Evolutionary conservation across 2,797 vertebrate species (phyloP).

Genomic region (Scleropages formosus): DNA sequence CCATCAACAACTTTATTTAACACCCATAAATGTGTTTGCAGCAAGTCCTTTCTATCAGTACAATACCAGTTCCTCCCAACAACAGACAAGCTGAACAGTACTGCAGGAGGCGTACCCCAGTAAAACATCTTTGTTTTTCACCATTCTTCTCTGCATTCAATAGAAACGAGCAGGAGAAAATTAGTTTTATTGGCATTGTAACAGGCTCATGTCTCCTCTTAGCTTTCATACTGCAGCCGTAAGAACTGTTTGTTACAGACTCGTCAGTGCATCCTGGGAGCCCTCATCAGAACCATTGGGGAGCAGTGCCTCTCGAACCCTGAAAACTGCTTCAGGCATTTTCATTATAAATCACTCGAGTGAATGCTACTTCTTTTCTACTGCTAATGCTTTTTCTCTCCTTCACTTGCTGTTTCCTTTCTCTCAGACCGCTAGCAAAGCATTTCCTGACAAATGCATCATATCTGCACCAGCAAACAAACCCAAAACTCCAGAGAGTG

Average conservation of each 20-base stretch:
- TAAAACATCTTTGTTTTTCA: constrained; percentile 47
- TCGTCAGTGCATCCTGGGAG: constrained; percentile 58
- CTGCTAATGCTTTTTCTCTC: constrained; percentile 20
- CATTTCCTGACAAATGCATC: constrained; percentile 49
- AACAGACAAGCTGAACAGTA: not conserved
- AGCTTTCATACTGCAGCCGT: constrained; percentile 61
- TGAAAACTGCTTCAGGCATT: constrained; percentile 61
- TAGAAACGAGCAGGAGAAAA: constrained; percentile 49
- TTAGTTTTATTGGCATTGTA: constrained; percentile 44
- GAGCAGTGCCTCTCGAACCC: constrained; percentile 53
- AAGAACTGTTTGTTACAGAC: constrained; percentile 55
- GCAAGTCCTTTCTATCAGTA: too few species aligned
- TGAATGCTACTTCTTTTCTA: constrained; percentile 47
- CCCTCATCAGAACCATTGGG: constrained; percentile 9
- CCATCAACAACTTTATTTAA: too few species aligned
- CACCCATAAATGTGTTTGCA: too few species aligned
- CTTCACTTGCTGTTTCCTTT: constrained; percentile 10
- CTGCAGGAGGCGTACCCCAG: not conserved
- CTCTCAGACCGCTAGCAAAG: constrained; percentile 42
- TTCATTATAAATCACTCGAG: constrained; percentile 61
- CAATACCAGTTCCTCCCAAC: not conserved
- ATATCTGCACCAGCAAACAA: constrained; percentile 35
- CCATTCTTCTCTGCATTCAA: constrained; percentile 57
- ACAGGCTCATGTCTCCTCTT: constrained; percentile 46
- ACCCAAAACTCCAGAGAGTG: constrained; percentile 4